Conservation (phyloP, 2,113 vertebrate genomes). For the Coryphaenoides rupestris region DNA sequence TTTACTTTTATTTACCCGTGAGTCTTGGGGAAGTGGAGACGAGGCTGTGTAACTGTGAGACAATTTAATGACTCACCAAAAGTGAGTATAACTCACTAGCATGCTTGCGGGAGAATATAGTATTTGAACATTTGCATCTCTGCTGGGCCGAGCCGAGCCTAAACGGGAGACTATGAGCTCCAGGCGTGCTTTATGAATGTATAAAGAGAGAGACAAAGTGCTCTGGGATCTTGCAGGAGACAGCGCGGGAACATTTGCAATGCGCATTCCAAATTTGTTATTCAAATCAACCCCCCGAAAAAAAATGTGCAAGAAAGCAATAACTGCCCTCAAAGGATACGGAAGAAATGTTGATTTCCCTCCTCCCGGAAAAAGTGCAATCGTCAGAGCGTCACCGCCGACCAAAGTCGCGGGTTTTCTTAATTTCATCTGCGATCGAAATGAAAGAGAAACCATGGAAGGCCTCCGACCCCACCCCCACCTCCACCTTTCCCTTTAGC, state of each 20-base stretch:
- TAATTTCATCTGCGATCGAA: conserved; percentile 11
- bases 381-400: too few relatives aligned
- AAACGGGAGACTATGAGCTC: conserved; percentile 45
- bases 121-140: conserved; percentile 47
- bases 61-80: conserved; percentile 40
- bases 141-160: conserved; percentile 38
- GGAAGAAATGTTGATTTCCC: too few relatives aligned
- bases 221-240: conserved; percentile 37
- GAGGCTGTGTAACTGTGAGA: conserved; percentile 44
- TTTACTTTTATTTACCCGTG: conserved; percentile 27
- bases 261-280: conserved; percentile 17
- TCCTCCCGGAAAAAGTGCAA: too few relatives aligned
- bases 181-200: conserved; percentile 53
- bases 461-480: too few relatives aligned
- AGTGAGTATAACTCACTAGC: conserved; percentile 53
- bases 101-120: conserved; percentile 41
- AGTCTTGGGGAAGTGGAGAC: conserved; percentile 29
- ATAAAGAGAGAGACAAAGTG: conserved; percentile 46
- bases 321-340: conserved; percentile 25
- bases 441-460: not conserved
- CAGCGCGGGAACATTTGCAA: conserved; percentile 44
- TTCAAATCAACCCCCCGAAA: conserved; percentile 54
- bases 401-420: not conserved
- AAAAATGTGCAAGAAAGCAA: conserved; percentile 40
- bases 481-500: too few relatives aligned